A percentile compares a stretch with the other conserved stretches of the same genome.
Evolutionary conservation across 2,113 vertebrate genomes (phyloP).

Genomic region (Uropsilus gracilis): DNA sequence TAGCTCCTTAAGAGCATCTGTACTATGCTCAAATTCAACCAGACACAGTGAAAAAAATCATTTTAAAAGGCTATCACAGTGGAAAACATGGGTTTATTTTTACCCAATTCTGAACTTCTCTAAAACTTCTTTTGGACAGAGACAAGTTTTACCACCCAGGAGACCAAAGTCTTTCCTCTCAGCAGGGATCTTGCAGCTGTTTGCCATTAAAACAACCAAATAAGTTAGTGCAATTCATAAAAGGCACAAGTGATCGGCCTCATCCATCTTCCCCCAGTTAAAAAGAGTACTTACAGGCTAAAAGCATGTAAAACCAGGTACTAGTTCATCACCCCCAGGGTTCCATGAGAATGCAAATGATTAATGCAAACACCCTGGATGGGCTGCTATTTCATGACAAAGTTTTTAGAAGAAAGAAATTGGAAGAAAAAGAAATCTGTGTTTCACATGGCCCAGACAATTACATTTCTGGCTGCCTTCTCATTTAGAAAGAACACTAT

Average conservation of each 20-base stretch:
- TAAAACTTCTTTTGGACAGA: conserved; percentile 72
- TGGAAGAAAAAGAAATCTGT: not conserved
- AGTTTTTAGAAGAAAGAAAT: conserved; percentile 18
- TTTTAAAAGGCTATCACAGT: conserved; percentile 52
- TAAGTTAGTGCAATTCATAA: conserved; percentile 51
- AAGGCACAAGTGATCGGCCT: conserved; percentile 54
- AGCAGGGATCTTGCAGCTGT: conserved; percentile 79
- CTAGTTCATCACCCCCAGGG: not conserved
- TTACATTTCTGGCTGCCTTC: not conserved
- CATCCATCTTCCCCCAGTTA: conserved; percentile 29
- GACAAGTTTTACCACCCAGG: conserved; percentile 70
- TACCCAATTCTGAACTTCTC: conserved; percentile 67
- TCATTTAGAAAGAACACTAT: not conserved
- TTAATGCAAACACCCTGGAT: not conserved
- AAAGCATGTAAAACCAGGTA: not conserved
- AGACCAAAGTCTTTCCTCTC: conserved; percentile 76
- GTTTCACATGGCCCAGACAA: not conserved
- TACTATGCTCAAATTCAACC: not conserved
- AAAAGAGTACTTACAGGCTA: not conserved
- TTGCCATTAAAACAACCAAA: conserved; percentile 77
- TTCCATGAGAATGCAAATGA: not conserved
- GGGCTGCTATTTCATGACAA: not conserved
- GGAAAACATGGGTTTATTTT: conserved; percentile 58
- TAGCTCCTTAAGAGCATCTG: not conserved
- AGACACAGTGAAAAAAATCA: conserved; percentile 57